Percentiles rank a stretch among this genome's conserved stretches.
phyloP scores from a whole-genome alignment of 2,113 vertebrate genomes.

The Nycticorax nycticorax region DNA sequence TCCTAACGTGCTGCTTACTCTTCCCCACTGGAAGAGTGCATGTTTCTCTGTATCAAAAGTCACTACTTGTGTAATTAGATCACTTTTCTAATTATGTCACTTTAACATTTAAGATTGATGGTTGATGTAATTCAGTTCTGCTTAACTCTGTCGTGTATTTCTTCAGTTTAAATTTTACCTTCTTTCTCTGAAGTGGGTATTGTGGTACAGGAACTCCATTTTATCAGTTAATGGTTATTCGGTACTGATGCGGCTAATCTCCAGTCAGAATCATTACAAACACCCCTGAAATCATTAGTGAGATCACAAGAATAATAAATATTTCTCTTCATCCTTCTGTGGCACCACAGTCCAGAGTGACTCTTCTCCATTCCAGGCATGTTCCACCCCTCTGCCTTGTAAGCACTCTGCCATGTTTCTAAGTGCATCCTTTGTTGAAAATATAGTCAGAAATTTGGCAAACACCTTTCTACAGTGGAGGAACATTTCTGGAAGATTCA shows the following conservation, averaged over 20 bases:
- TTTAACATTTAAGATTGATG: fast-evolving
- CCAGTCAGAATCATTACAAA: background rate
- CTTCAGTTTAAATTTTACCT: background rate
- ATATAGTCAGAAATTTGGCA: background rate
- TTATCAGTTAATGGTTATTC: background rate
- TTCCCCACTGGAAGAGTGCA: background rate
- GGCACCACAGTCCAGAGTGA: background rate
- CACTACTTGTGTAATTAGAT: background rate
- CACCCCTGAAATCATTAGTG: fast-evolving
- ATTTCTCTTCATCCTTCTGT: background rate
- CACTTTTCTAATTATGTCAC: background rate
- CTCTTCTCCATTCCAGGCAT: background rate
- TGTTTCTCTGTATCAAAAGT: background rate
- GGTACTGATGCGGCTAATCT: background rate
- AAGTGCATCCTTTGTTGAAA: background rate
- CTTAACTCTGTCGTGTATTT: background rate
- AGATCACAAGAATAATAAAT: background rate
- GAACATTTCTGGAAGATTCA: background rate
- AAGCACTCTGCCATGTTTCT: background rate
- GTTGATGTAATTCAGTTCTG: background rate
- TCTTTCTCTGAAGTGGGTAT: background rate
- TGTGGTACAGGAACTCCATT: background rate
- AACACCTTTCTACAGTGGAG: background rate
- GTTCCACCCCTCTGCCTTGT: background rate
- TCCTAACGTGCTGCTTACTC: background rate